phyloP scores from a whole-genome alignment of 2,888 invertebrate species.

The Agapetus fuscipes region DNA sequence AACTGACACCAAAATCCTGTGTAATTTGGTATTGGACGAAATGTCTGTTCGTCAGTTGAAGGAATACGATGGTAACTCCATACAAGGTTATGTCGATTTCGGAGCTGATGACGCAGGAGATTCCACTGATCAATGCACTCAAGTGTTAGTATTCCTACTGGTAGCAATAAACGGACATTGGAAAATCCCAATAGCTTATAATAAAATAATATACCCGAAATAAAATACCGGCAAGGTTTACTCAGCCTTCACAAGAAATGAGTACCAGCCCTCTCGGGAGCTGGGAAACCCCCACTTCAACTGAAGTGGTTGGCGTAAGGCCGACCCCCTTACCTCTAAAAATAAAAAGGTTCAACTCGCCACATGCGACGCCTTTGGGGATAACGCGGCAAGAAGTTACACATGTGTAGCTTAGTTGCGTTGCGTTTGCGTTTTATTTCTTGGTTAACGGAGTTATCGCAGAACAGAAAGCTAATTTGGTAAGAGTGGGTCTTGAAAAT shows the following conservation, averaged over 20 bases:
- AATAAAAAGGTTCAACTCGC: no score
- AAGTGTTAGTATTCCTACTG: slow-evolving; percentile 24
- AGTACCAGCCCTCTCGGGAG: no score
- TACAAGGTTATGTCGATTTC: slow-evolving; percentile 20
- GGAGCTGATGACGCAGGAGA: slow-evolving; percentile 13
- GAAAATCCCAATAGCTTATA: slow-evolving; percentile 26
- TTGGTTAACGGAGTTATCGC: slow-evolving; percentile 22
- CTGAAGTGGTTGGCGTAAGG: no score
- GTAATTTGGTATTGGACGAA: slow-evolving; percentile 23
- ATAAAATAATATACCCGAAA: no score
- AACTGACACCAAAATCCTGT: slow-evolving; percentile 17
- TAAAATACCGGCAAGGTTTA: no score
- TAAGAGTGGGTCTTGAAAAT: slow-evolving; percentile 19
- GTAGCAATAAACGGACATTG: slow-evolving; percentile 23
- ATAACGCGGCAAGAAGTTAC: no score
- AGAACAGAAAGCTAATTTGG: slow-evolving; percentile 20
- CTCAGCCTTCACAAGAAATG: no score
- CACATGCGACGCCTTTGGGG: no score
- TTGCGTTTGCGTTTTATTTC: no score
- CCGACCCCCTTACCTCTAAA: no score
- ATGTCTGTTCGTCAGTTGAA: slow-evolving; percentile 23
- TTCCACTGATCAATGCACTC: slow-evolving; percentile 7
- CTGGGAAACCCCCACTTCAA: no score
- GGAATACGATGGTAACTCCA: slow-evolving; percentile 17
- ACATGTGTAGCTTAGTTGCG: no score